Evolutionary conservation across 2,113 vertebrate species (phyloP).

Genomic region (Thryonomys swinderianus): DNA sequence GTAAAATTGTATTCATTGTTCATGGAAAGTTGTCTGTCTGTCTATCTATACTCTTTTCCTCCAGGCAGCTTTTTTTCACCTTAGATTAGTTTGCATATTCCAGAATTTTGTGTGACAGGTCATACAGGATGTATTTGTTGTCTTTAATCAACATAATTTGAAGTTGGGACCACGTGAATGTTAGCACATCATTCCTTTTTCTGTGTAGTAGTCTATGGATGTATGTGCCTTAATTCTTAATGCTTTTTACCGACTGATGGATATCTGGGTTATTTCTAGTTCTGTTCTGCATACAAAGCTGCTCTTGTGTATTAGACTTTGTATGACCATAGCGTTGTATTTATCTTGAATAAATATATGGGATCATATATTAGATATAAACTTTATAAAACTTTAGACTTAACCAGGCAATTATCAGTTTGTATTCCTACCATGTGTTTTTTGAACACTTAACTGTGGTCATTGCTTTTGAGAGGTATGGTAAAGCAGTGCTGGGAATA

Average conservation of each 20-base stretch:
- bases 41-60: neutral
- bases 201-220: neutral
- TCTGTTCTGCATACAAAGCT: neutral
- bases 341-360: neutral
- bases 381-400: neutral
- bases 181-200: slow-evolving; percentile 26
- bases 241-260: neutral
- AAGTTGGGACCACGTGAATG: neutral
- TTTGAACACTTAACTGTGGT: neutral
- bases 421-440: neutral
- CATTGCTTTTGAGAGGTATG: too few species aligned
- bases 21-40: neutral
- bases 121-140: neutral
- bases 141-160: neutral
- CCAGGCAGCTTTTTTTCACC: neutral
- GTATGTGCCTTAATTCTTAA: neutral
- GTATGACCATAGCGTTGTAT: neutral
- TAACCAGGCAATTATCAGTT: neutral
- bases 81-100: neutral
- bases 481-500: neutral
- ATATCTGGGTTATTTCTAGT: neutral
- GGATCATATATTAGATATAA: neutral
- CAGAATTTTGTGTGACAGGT: slow-evolving; percentile 33
- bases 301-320: neutral
- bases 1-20: neutral